phyloP scores from a whole-genome alignment of 1,140 invertebrate genomes.

The Cyclina sinensis region DNA sequence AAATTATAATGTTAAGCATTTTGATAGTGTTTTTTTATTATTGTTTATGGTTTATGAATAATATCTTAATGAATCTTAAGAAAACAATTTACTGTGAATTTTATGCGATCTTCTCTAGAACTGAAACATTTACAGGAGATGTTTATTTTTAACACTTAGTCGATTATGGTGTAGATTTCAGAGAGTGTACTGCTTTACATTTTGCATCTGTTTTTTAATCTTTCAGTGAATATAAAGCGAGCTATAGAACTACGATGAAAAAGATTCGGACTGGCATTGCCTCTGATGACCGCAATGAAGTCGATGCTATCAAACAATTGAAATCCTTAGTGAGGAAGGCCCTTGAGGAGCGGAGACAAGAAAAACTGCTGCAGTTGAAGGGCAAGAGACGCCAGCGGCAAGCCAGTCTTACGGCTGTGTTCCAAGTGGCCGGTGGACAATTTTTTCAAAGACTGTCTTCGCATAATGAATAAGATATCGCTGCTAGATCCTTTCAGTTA shows the following conservation, averaged over 20 bases:
- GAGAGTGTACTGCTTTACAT: too few relatives aligned
- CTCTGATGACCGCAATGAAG: background rate
- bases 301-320: slow-evolving; percentile 20
- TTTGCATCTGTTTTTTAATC: too few relatives aligned
- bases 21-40: too few relatives aligned
- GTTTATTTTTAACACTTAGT: too few relatives aligned
- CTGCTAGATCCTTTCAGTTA: too few relatives aligned
- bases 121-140: too few relatives aligned
- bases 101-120: too few relatives aligned
- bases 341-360: slow-evolving; percentile 19
- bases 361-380: background rate
- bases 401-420: slow-evolving; percentile 32
- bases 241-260: slow-evolving; percentile 37
- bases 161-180: too few relatives aligned
- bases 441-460: background rate
- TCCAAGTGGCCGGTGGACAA: background rate
- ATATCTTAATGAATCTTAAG: too few relatives aligned
- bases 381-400: slow-evolving; percentile 38
- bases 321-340: slow-evolving; percentile 49
- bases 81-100: too few relatives aligned
- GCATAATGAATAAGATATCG: background rate
- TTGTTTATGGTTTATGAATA: too few relatives aligned
- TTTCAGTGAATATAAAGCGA: slow-evolving; percentile 62
- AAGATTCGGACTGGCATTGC: background rate
- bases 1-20: too few relatives aligned